phyloP scores from a whole-genome alignment of 2,888 invertebrate species.

The Macrophya annulata region DNA sequence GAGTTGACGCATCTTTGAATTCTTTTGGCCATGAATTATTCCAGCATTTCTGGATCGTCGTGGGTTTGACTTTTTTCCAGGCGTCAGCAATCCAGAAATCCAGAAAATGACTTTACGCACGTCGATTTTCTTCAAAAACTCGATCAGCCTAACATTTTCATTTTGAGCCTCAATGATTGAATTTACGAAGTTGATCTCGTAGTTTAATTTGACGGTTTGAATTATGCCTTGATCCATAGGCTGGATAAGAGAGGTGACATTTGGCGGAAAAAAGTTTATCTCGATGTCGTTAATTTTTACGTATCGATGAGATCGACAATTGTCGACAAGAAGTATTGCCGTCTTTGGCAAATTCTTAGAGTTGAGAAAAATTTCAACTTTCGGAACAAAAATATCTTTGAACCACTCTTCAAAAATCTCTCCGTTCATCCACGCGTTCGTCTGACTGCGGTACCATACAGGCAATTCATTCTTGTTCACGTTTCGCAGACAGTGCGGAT shows the following conservation, averaged over 20 bases:
- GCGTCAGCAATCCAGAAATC: constrained; percentile 59
- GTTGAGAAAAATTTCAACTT: constrained; percentile 56
- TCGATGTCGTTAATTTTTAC: constrained; percentile 57
- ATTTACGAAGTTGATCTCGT: constrained; percentile 55
- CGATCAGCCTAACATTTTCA: constrained; percentile 45
- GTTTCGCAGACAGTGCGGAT: constrained; percentile 63
- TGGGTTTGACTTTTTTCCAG: constrained; percentile 56
- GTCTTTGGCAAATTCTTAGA: constrained; percentile 60
- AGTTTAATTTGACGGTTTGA: constrained; percentile 55
- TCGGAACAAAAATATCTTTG: constrained; percentile 57
- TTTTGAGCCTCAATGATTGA: constrained; percentile 57
- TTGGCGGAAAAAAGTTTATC: constrained; percentile 68
- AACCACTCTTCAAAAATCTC: constrained; percentile 61
- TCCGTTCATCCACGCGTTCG: constrained; percentile 63
- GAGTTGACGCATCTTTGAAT: too few species aligned
- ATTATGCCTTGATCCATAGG: constrained; percentile 60
- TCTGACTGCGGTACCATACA: constrained; percentile 63
- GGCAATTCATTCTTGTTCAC: constrained; percentile 59
- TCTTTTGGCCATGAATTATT: constrained; percentile 29
- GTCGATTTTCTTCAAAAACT: constrained; percentile 58
- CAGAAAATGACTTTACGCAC: constrained; percentile 56
- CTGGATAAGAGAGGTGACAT: constrained; percentile 62
- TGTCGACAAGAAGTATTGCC: constrained; percentile 66
- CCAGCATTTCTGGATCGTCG: constrained; percentile 59
- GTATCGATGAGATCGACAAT: constrained; percentile 63